Percentiles rank a stretch among this genome's conserved stretches.
These are phyloP conservation scores for Cololabis saira DNA, from an alignment of 2,113 vertebrate species.

Conservation along the genomic window DNA sequence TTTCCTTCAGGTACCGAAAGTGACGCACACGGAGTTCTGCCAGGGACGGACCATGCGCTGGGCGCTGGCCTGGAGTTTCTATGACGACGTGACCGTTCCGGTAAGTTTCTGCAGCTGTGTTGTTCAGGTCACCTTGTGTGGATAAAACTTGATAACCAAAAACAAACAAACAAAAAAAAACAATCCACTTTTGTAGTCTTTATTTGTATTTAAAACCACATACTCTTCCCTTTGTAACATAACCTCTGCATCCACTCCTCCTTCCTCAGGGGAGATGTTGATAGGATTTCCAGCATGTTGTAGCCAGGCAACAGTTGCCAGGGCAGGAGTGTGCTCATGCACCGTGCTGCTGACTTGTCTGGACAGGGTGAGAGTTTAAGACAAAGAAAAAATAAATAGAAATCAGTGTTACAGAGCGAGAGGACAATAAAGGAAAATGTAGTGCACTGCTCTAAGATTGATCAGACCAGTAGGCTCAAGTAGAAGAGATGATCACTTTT, in stretches of 20 bases:
- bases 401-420: not conserved
- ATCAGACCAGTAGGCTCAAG: constrained; percentile 12
- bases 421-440: not conserved
- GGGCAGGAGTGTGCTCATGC: constrained; percentile 41
- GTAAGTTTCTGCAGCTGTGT: constrained; percentile 80
- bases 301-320: constrained; percentile 82
- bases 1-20: constrained; percentile 89
- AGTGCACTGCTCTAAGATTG: not conserved
- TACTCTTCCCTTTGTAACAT: constrained; percentile 54
- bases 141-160: not conserved
- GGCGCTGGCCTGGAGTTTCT: constrained; percentile 99
- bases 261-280: constrained; percentile 59
- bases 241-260: constrained; percentile 29
- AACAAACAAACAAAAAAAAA: no score
- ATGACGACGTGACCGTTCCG: constrained; percentile 92
- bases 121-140: not conserved
- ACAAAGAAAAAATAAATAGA: constrained; percentile 8
- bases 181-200: no score
- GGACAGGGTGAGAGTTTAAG: constrained; percentile 30
- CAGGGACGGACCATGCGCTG: constrained; percentile 98
- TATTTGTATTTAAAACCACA: not conserved
- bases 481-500: constrained; percentile 20
- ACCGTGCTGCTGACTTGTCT: constrained; percentile 33
- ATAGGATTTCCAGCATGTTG: constrained; percentile 62
- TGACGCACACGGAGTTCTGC: constrained; percentile 96